Base-by-base conservation (phyloP, 1,140 invertebrate species). In the Drosophila arizonae region DNA sequence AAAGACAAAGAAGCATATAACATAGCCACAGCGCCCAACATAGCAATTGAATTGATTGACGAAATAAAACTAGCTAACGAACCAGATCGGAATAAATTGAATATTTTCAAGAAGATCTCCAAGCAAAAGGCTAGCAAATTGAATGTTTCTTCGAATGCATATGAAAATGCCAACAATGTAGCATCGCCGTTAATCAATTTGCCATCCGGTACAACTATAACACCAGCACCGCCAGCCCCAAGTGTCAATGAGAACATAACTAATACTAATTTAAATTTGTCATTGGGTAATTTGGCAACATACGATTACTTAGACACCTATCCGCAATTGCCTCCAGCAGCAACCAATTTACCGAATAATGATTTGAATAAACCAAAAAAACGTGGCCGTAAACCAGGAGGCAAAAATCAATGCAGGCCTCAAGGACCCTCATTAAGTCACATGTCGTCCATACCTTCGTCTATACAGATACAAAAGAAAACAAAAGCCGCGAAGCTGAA, bases 91-190 rank as follows among this genome's bases (percentile, higher is more conserved):
- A 95, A 95, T 89, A 97, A 97, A 91, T 91, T 96, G 26, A 97
- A 96, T 92, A 96, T 97, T 86, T 96, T 97, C 77, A 97, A 96
- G 87, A 96, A 96, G 92, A 96, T 97, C 43, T 90, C 90, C 81
- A 91, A 91, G 11, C 81, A 72, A 10, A 86, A 82, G 30, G 28
- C 54, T 39, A 36, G 24, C n/a, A 33, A 45, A 4, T n/a, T 65
- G 15, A 48, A 51, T 51, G 54, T 66, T 2, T 17, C n/a, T 6
- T 30, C 56, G 30, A 72, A 51, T 54, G 9, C 70, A 0, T 76
- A 79, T 30, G 69, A 58, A 24, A 69, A 24, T 41, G 4, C 52
- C 17, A 26, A 50, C 2, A n/a, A 43, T 3, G 39, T 17, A 6
- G 36, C 21, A 6, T 39, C 75, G 11, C 64, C 81, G 5, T 30